Evolutionary conservation across 2,888 invertebrate species (phyloP), one percentile per base, ranked within the genome.

Genomic region (Himalopsyche anomala): DNA sequence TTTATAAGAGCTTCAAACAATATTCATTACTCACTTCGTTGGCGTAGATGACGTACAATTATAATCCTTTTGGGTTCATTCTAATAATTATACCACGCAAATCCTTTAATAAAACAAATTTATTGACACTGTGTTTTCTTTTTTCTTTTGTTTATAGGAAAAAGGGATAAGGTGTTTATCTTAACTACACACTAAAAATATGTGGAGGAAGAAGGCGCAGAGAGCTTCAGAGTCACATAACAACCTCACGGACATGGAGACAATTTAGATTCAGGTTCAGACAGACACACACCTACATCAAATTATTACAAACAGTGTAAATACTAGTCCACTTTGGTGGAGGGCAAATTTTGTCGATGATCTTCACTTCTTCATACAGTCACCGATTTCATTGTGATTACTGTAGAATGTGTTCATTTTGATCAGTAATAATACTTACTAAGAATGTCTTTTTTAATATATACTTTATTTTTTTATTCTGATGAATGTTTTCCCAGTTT

Each of bases 71-170:
- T 74, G 54, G 81, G 45, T 84, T 84, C 62, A 84, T 62, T 28
- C 28, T 69, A 85, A 81, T 19, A 54, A 51, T 80, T 19, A 62
- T 62, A n/a, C 82, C 82, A 45, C 8, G 9, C 45, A 45, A 45
- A 45, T 45, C 6, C 8, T 45, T 45, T 9, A 84, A 87, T 87
- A 84, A 87, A 84, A 84, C 80, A 84, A 83, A 87, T 80, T 84
- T 79, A 80, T 87, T 80, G 69, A 80, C 83, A 80, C 42, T 28
- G 80, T 87, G 86, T 85, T 87, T 87, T 84, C 84, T 82, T 87
- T 82, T 85, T 87, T 88, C 85, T 85, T 87, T 79, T 87, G 85
- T 84, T 85, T 83, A 40, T 87, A 87, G 87, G 87, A 87, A 87
- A 82, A 87, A 87, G 80, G 83, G 85, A 81, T 87, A 84, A 81